Conservation (phyloP, 2,888 invertebrate genomes). For the Artemia sp. region DNA sequence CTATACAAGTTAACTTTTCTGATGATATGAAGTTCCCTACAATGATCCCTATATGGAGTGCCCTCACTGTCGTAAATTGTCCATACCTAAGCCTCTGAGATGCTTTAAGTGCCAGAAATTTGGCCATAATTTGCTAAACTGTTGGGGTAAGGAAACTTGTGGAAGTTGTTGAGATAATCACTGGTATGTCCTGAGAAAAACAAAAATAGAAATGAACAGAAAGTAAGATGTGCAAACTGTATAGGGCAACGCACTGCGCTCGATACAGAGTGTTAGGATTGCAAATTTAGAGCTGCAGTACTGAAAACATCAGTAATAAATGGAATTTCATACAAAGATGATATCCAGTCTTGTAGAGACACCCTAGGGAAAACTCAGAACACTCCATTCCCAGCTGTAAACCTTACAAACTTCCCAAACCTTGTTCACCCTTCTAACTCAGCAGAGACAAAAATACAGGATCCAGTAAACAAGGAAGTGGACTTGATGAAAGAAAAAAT, state of each 20-base stretch:
- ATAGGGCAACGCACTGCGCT: not conserved
- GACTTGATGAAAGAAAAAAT: conserved; percentile 6
- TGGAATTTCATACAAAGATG: not conserved
- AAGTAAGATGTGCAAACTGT: not conserved
- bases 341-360: not conserved
- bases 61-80: not conserved
- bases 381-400: not conserved
- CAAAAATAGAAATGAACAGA: not conserved
- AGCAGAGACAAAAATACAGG: not conserved
- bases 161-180: not conserved
- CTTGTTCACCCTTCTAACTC: not conserved
- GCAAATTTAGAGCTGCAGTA: not conserved
- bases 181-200: not conserved
- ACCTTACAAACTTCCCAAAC: not conserved
- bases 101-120: conserved; percentile 4
- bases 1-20: not conserved
- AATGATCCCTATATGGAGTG: conserved; percentile 7
- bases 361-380: not conserved
- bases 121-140: not conserved
- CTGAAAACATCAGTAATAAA: not conserved
- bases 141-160: not conserved
- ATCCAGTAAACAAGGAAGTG: not conserved
- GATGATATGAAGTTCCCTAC: not conserved
- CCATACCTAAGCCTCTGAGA: not conserved
- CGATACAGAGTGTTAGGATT: not conserved